Base-by-base conservation (phyloP, 2,888 invertebrate genomes). In the Melinaea marsaeus region DNA sequence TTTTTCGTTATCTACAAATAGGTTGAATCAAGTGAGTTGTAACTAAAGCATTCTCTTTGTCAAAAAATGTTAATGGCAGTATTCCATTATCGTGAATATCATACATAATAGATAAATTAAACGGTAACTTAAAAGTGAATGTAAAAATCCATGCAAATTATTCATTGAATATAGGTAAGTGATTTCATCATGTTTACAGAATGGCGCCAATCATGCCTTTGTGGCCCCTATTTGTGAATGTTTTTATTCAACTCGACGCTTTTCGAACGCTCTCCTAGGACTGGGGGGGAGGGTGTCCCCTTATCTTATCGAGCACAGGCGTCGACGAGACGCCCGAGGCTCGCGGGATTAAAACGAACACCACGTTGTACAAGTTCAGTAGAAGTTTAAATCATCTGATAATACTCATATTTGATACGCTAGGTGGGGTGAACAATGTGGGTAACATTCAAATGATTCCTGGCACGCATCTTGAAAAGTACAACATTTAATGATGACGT, bases 401-500 rank as follows among this genome's bases (percentile, higher is more conserved):
- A 4, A 55, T 61, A 47, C 34, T 7, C 4, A n/a, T 56, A 56
- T 6, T 35, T 9, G 3, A 9, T 42, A 42, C 9, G 42, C 42
- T 3, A 0, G 42, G 42, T 42, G 6, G 42, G 22, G 3, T 9
- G 42, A 42, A 42, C 11, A 42, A 42, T 9, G 42, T 42, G 9
- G 42, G 9, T 42, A 42, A 42, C 42, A 42, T 42, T 42, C 9
- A 42, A 9, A 42, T 42, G 11, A 42, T 42, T 42, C 42, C 42
- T 42, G 11, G 42, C 42, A 42, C 42, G 42, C 11, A 42, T 42
- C 3, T 42, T 3, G 7, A 9, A 42, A 76, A 80, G 79, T 80
- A 79, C 79, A 74, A 79, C 79, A 81, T 80, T 78, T 83, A 83
- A 85, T 80, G 81, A 86, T 84, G 85, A 86, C 85, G 86, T 85